Conservation (phyloP, 2,113 vertebrate species). For the Lonchura striata region DNA sequence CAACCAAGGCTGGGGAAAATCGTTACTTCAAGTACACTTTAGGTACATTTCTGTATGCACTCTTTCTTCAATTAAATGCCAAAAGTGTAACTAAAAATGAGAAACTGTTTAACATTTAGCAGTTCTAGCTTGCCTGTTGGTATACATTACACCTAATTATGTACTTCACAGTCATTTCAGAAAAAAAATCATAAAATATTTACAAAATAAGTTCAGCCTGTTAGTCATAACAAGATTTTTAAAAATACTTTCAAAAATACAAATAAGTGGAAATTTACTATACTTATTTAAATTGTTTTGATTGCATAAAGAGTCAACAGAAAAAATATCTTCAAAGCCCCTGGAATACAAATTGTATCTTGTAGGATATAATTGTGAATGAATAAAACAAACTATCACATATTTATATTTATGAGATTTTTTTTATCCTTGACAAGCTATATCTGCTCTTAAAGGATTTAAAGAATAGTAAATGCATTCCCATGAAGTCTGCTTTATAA, state of each 20-base stretch:
- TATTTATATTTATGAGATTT: not conserved
- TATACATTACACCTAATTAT: conserved; percentile 38
- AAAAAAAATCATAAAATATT: conserved; percentile 49
- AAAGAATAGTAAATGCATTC: not conserved
- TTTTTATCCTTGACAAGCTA: not conserved
- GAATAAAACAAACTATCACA: not conserved
- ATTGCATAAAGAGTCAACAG: conserved; percentile 4
- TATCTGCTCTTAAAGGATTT: not conserved
- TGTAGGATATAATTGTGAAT: not conserved
- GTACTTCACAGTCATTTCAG: not conserved
- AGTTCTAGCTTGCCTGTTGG: not conserved
- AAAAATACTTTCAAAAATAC: not conserved
- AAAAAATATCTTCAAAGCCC: conserved; percentile 4
- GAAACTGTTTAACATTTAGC: conserved; percentile 24
- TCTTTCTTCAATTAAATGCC: not conserved
- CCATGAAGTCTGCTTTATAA: conserved; percentile 1
- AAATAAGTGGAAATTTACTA: not conserved
- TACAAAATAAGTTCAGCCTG: conserved; percentile 4
- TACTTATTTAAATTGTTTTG: not conserved
- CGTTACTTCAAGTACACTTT: not conserved
- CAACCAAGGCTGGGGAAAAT: not conserved
- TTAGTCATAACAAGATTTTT: not conserved
- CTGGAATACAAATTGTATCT: not conserved
- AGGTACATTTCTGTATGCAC: not conserved
- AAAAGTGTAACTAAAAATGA: not conserved